A percentile compares a stretch with the other conserved stretches of the same genome.
Evolutionary conservation across 2,888 invertebrate species (phyloP).

Genomic region (Chesias legatella): DNA sequence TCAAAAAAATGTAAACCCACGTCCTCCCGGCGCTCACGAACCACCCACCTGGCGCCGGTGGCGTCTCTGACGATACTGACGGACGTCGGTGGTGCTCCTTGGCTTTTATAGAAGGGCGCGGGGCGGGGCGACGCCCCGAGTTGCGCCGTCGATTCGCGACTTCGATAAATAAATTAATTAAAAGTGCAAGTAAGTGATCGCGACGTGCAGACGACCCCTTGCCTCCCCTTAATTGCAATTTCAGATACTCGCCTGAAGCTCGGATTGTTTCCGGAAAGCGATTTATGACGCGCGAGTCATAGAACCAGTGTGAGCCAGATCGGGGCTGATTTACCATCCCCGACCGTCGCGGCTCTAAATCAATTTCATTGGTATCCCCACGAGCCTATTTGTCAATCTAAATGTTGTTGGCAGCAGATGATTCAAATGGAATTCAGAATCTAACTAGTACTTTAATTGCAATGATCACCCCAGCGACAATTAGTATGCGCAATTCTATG

Average conservation of each 20-base stretch:
- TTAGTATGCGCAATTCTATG: no score
- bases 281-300: slow-evolving; percentile 44
- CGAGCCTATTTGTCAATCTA: slow-evolving; percentile 5
- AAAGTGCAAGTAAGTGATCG: slow-evolving; percentile 81
- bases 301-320: slow-evolving; percentile 38
- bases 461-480: no score
- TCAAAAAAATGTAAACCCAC: slow-evolving; percentile 61
- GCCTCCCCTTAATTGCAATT: slow-evolving; percentile 73
- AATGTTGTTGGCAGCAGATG: not conserved
- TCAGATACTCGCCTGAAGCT: slow-evolving; percentile 52
- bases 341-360: slow-evolving; percentile 33
- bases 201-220: slow-evolving; percentile 66
- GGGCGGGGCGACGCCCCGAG: slow-evolving; percentile 72
- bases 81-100: slow-evolving; percentile 59
- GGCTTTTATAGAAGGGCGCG: slow-evolving; percentile 66
- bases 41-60: slow-evolving; percentile 58
- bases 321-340: slow-evolving; percentile 45
- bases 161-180: slow-evolving; percentile 81
- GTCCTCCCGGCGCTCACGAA: slow-evolving; percentile 58
- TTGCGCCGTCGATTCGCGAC: slow-evolving; percentile 78
- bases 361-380: slow-evolving; percentile 26
- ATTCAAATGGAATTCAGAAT: no score
- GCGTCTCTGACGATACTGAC: slow-evolving; percentile 73
- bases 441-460: no score
- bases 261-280: slow-evolving; percentile 51